phyloP scores from a whole-genome alignment of 2,888 invertebrate species.

The Deilephila elpenor region DNA sequence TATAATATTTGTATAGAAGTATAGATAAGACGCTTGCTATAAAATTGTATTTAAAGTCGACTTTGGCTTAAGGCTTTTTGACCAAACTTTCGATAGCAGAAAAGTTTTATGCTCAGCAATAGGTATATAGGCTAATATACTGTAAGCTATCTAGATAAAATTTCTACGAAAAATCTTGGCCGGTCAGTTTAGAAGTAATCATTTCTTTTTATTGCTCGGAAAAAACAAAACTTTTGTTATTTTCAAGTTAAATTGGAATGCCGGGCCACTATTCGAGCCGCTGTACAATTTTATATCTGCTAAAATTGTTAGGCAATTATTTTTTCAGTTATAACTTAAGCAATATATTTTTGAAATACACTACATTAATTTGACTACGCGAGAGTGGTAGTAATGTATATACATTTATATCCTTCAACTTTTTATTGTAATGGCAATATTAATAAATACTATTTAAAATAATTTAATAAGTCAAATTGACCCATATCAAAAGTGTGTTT shows the following conservation, averaged over 20 bases:
- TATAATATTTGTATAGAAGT: no score
- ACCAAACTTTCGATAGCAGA: no score
- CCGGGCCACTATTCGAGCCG: not conserved
- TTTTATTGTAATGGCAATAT: no score
- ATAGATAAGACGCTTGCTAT: not conserved
- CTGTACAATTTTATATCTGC: slow-evolving; percentile 2
- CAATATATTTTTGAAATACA: not conserved
- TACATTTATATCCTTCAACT: no score
- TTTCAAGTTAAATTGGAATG: slow-evolving; percentile 12
- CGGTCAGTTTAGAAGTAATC: slow-evolving; percentile 28
- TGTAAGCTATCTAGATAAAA: not conserved
- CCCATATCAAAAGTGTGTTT: no score
- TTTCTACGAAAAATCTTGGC: not conserved
- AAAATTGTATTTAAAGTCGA: not conserved
- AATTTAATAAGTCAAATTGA: no score
- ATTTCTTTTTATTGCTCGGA: slow-evolving; percentile 70
- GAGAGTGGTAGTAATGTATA: no score
- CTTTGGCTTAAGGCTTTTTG: no score
- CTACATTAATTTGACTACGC: no score
- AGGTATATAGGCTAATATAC: no score
- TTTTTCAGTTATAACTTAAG: slow-evolving; percentile 2
- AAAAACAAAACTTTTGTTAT: slow-evolving; percentile 60
- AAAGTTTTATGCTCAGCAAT: no score
- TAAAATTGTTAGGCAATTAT: slow-evolving; percentile 7
- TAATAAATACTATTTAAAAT: no score